phyloP scores from a whole-genome alignment of 2,113 vertebrate species.

The Galeopterus variegatus region DNA sequence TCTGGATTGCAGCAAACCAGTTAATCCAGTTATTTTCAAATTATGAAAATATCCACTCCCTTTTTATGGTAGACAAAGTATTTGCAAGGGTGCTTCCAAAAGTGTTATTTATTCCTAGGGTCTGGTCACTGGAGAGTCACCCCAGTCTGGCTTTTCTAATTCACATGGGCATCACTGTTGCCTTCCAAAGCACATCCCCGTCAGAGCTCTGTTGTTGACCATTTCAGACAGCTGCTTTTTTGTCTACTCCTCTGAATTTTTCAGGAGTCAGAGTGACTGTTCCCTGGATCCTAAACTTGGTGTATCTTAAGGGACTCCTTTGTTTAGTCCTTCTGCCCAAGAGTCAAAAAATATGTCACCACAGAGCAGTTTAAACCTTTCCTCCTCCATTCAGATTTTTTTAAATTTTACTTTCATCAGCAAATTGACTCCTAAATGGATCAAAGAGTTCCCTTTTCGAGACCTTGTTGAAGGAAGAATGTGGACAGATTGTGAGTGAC shows the following conservation, averaged over 20 bases:
- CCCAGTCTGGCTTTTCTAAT: neutral
- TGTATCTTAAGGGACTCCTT: neutral
- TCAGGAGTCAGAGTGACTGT: neutral
- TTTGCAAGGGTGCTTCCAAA: neutral
- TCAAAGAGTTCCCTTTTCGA: neutral
- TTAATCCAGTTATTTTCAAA: neutral
- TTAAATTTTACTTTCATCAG: neutral
- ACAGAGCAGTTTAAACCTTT: neutral
- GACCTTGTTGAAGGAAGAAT: neutral
- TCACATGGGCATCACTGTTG: neutral
- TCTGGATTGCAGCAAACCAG: neutral
- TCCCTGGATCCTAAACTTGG: neutral
- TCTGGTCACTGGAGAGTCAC: neutral
- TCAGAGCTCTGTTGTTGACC: neutral
- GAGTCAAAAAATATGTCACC: neutral
- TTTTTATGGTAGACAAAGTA: neutral
- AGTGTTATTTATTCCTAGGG: neutral
- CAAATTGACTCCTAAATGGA: neutral
- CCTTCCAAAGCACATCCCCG: neutral
- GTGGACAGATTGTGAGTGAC: neutral
- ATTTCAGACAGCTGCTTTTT: neutral
- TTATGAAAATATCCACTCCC: neutral
- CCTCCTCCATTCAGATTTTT: neutral
- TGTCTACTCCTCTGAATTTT: neutral
- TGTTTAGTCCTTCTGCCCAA: neutral